A percentile compares a stretch with the other conserved stretches of the same genome.
Conservation (phyloP, 2,888 invertebrate species). For the Leucophenga montana region DNA sequence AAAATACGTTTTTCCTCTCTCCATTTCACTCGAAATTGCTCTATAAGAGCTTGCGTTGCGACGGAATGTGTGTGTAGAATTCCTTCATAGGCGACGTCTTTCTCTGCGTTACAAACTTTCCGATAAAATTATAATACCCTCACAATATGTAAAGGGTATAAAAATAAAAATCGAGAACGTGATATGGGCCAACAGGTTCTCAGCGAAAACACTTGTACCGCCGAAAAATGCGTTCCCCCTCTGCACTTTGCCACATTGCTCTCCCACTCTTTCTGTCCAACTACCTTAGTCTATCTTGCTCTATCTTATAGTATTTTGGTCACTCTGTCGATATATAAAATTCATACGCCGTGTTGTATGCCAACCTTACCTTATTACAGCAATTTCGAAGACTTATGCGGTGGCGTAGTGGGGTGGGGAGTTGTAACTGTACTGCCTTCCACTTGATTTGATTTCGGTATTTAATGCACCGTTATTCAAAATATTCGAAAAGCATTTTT, state of each 20-base stretch:
- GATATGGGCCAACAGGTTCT: slow-evolving; percentile 67
- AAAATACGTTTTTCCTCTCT: no score
- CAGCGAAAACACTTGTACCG: slow-evolving; percentile 52
- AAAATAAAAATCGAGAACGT: slow-evolving; percentile 50
- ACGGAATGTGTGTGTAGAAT: no score
- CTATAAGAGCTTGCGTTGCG: no score
- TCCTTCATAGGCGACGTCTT: no score
- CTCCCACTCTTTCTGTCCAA: background rate
- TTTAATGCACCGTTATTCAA: slow-evolving; percentile 66
- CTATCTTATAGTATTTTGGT: no score
- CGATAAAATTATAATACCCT: no score
- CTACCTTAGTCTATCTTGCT: no score
- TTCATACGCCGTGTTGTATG: slow-evolving; percentile 54
- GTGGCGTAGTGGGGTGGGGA: background rate
- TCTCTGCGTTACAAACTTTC: no score
- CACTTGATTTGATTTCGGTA: slow-evolving; percentile 68
- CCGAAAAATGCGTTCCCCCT: slow-evolving; percentile 41
- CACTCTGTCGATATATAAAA: slow-evolving; percentile 23
- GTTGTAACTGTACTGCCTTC: slow-evolving; percentile 29
- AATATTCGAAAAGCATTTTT: slow-evolving; percentile 65
- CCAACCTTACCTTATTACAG: no score
- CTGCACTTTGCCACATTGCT: background rate
- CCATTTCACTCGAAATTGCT: no score
- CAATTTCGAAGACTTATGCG: no score
- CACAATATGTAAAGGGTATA: background rate